These are phyloP conservation scores for Sebastolobus alascanus DNA, from an alignment of 2,797 vertebrate species.

Conservation along the genomic window DNA sequence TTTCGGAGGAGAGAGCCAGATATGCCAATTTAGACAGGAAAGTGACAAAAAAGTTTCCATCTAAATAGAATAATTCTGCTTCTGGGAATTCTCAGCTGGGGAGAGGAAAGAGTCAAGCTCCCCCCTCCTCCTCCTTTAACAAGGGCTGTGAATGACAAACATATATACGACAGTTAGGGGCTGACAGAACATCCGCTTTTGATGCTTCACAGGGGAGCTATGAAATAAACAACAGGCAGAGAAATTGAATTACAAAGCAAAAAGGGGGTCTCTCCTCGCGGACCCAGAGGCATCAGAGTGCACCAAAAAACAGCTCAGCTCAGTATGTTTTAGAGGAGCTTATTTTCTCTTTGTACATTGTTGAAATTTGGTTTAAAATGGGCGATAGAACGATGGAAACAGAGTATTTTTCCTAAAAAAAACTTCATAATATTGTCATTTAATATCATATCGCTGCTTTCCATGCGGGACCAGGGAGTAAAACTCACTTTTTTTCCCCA, in stretches of 20 bases:
- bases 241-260: conserved; percentile 91
- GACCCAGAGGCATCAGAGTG: conserved; percentile 55
- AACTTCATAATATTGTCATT: conserved; percentile 3
- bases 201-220: conserved; percentile 91
- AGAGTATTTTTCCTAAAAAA: background rate
- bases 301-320: conserved; percentile 36
- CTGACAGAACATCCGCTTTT: conserved; percentile 92
- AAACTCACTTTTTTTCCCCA: conserved; percentile 18
- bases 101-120: conserved; percentile 84
- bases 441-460: conserved; percentile 11
- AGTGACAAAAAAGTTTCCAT: conserved; percentile 95
- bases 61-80: conserved; percentile 96
- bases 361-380: conserved; percentile 11
- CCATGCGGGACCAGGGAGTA: background rate
- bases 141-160: conserved; percentile 95
- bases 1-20: conserved; percentile 93
- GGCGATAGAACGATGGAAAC: background rate
- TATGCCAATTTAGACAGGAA: conserved; percentile 96
- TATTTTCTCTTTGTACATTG: conserved; percentile 35
- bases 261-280: conserved; percentile 64
- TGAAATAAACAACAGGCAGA: conserved; percentile 92
- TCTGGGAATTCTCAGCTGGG: conserved; percentile 92
- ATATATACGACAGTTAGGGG: conserved; percentile 90
- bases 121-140: conserved; percentile 84
- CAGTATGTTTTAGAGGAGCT: conserved; percentile 28